Evolutionary conservation across 2,888 invertebrate species (phyloP).

Genomic region (Odontothrips loti): DNA sequence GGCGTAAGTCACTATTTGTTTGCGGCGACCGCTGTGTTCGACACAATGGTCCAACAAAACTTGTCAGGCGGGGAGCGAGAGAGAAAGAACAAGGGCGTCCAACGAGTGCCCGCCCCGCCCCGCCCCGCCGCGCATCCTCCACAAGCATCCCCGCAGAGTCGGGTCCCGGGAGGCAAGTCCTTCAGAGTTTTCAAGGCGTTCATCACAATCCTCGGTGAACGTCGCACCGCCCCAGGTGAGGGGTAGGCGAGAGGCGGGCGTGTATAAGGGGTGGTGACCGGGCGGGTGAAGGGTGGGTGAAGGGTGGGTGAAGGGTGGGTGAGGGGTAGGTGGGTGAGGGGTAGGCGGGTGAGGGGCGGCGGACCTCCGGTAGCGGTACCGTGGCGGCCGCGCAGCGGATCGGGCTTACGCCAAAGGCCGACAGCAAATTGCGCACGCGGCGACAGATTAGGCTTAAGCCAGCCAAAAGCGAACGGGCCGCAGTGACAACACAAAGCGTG

Average conservation of each 20-base stretch:
- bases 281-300: constrained; percentile 28
- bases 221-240: background rate
- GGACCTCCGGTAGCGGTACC: background rate
- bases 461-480: background rate
- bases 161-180: background rate
- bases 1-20: constrained; percentile 6
- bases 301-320: background rate
- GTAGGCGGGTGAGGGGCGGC: background rate
- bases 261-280: background rate
- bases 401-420: background rate
- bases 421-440: background rate
- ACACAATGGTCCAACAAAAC: constrained; percentile 3
- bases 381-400: background rate
- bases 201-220: background rate
- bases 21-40: background rate
- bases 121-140: background rate
- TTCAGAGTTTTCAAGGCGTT: constrained; percentile 5
- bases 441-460: constrained; percentile 9
- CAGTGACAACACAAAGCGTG: background rate
- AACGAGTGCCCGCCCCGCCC: background rate
- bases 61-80: background rate
- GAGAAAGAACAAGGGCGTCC: background rate
- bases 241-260: background rate
- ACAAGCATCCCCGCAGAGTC: background rate
- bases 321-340: constrained; percentile 21